phyloP scores from a whole-genome alignment of 2,797 vertebrate species.

The Mareca penelope region DNA sequence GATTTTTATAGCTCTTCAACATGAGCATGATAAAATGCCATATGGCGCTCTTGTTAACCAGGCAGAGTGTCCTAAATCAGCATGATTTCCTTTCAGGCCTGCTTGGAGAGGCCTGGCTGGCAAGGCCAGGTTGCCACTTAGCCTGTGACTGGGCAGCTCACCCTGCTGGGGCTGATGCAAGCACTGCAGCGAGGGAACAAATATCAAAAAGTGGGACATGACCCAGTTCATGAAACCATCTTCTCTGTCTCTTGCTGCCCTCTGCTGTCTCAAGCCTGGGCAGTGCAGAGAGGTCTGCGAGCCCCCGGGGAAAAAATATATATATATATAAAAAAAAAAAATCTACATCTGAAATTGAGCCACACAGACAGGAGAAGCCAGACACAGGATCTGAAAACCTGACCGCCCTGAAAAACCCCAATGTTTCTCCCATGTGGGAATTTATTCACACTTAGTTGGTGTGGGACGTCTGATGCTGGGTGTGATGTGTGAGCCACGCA shows the following conservation, averaged over 20 bases:
- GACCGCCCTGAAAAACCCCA: rapidly evolving
- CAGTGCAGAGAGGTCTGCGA: not conserved
- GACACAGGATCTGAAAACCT: rapidly evolving
- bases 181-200: rapidly evolving
- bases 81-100: not conserved
- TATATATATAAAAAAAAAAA: too few species aligned
- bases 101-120: rapidly evolving
- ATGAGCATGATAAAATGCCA: not conserved
- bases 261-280: constrained; percentile 62
- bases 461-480: rapidly evolving
- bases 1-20: constrained; percentile 11
- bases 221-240: not conserved
- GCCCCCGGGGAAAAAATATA: not conserved
- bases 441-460: too few species aligned
- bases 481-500: not conserved
- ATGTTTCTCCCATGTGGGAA: not conserved
- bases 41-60: not conserved
- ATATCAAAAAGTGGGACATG: not conserved
- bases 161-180: not conserved
- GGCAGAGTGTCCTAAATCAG: not conserved
- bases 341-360: not conserved
- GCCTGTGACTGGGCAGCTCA: rapidly evolving
- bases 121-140: rapidly evolving
- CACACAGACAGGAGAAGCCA: not conserved
- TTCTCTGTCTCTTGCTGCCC: constrained; percentile 79